These are phyloP conservation scores for Gymnorhina tibicen DNA, from an alignment of 2,113 vertebrate species.

Conservation along the genomic window DNA sequence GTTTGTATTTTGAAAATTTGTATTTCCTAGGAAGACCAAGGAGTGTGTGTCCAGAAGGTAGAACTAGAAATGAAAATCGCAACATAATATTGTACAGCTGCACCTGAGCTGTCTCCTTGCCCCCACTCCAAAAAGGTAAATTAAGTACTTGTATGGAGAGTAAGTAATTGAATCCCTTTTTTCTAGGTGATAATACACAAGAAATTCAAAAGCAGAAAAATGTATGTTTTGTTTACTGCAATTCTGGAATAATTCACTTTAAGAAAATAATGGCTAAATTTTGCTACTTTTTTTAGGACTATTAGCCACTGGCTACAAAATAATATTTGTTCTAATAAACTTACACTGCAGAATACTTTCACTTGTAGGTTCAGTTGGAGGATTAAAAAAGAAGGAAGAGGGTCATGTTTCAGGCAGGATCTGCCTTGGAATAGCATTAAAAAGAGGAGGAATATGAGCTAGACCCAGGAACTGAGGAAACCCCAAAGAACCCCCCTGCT, in stretches of 20 bases:
- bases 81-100: not conserved
- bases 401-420: not conserved
- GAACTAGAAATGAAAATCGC: not conserved
- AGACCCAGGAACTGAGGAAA: not conserved
- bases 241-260: slow-evolving; percentile 29
- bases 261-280: slow-evolving; percentile 31
- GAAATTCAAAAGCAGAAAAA: not conserved
- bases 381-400: not conserved
- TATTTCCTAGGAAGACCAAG: not conserved
- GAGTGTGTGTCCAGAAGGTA: not conserved
- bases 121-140: not conserved
- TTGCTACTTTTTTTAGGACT: slow-evolving; percentile 7
- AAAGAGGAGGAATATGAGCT: not conserved
- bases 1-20: not conserved
- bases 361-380: not conserved
- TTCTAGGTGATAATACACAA: not conserved
- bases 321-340: not conserved
- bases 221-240: not conserved
- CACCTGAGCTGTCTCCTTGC: not conserved
- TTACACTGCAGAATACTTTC: not conserved
- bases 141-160: not conserved
- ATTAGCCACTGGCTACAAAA: not conserved
- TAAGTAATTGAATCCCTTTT: not conserved
- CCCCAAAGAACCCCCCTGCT: accelerated
- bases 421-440: not conserved